Evolutionary conservation across 2,113 vertebrate species (phyloP).

Genomic region (Pimephales promelas): DNA sequence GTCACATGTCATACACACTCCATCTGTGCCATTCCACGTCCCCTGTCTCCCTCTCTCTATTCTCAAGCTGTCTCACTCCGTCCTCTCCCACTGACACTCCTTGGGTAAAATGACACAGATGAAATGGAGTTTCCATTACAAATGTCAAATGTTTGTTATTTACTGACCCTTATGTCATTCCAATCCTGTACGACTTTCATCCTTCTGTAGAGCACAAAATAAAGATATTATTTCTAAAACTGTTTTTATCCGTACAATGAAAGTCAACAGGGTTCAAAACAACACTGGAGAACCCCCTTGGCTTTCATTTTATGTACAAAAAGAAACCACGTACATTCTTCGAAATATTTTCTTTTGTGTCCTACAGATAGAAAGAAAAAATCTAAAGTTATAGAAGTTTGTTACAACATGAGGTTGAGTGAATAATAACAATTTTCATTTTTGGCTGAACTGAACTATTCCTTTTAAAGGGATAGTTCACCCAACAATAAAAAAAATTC

Average conservation of each 20-base stretch:
- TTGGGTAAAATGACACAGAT: conserved; percentile 30
- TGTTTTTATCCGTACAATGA: neutral
- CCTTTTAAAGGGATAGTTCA: too few species aligned
- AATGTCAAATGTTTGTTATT: neutral
- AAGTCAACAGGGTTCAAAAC: neutral
- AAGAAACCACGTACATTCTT: too few species aligned
- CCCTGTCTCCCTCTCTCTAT: conserved; percentile 25
- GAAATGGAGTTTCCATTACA: conserved; percentile 30
- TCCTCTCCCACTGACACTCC: conserved; percentile 20
- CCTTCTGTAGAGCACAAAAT: neutral
- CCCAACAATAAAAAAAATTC: too few species aligned
- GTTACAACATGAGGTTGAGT: neutral
- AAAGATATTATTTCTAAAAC: neutral
- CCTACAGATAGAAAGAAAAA: neutral
- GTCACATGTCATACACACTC: conserved; percentile 48
- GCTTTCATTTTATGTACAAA: too few species aligned
- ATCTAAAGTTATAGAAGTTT: neutral
- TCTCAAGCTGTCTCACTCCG: conserved; percentile 35
- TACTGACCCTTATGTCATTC: neutral
- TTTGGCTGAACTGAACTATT: too few species aligned
- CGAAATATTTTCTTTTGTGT: neutral
- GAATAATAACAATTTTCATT: neutral
- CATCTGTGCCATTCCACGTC: conserved; percentile 49
- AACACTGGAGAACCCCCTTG: neutral
- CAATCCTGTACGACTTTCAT: neutral